Conservation (phyloP, 2,888 invertebrate species). For the Harpalus rufipes region DNA sequence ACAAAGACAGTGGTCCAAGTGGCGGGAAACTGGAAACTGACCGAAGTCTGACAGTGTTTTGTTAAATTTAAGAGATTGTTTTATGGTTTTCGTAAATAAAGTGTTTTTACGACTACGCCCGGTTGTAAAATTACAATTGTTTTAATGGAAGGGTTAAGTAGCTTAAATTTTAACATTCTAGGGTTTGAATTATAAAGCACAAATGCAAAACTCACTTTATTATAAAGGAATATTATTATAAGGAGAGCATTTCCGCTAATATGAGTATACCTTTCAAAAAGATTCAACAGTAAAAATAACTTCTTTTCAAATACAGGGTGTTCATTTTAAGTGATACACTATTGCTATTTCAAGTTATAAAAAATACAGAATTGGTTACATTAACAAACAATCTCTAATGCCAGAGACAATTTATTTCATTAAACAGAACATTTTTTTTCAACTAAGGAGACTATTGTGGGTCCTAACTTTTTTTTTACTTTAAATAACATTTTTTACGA, state of each 20-base stretch:
- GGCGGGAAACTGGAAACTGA: constrained; percentile 54
- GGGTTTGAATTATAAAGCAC: constrained; percentile 9
- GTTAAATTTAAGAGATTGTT: constrained; percentile 54
- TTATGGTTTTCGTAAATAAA: constrained; percentile 44
- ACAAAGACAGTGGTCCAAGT: constrained; percentile 22
- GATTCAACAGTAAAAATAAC: neutral
- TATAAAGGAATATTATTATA: neutral
- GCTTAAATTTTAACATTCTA: constrained; percentile 12
- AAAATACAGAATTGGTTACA: too few species aligned
- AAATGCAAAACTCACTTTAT: neutral
- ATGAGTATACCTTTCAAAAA: neutral
- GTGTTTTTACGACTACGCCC: constrained; percentile 30
- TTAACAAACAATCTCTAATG: too few species aligned
- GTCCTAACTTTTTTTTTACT: too few species aligned
- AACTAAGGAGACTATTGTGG: too few species aligned
- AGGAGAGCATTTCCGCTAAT: neutral
- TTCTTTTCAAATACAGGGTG: neutral
- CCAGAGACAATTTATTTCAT: too few species aligned
- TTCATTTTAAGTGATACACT: too few species aligned
- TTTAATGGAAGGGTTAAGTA: constrained; percentile 21
- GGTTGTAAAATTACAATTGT: constrained; percentile 40
- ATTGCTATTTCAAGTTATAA: too few species aligned
- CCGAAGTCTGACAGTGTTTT: constrained; percentile 47
- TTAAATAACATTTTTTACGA: too few species aligned
- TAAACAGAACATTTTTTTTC: too few species aligned